Conservation (phyloP, 1,140 invertebrate species). For the Sipha flava region DNA sequence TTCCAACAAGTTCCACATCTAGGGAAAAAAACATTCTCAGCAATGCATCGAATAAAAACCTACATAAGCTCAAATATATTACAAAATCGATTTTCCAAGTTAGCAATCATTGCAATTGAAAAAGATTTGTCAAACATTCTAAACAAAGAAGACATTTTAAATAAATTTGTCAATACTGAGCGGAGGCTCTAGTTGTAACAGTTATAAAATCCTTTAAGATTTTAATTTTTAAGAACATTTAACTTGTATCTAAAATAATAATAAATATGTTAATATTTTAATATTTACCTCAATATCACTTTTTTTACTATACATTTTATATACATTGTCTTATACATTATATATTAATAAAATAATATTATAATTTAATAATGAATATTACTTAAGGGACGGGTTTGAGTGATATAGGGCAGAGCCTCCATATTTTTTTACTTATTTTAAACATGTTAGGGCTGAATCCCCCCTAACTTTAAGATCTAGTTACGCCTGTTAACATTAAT, state of each 20-base stretch:
- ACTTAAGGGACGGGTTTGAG: not conserved
- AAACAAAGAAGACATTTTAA: not conserved
- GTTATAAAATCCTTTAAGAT: not conserved
- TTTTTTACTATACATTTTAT: not conserved
- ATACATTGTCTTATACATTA: not conserved
- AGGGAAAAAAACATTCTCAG: not conserved
- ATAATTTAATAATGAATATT: not conserved
- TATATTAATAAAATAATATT: not conserved
- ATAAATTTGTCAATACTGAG: not conserved
- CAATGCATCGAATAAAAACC: not conserved
- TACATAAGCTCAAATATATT: not conserved
- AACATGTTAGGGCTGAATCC: not conserved
- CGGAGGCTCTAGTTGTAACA: not conserved
- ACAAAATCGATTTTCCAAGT: not conserved
- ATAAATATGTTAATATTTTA: not conserved
- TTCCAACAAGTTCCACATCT: not conserved
- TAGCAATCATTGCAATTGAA: not conserved
- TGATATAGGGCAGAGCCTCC: not conserved
- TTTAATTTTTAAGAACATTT: not conserved
- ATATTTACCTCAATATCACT: not conserved
- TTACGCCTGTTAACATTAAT: not conserved
- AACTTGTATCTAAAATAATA: not conserved
- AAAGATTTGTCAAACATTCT: not conserved
- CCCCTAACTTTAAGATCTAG: not conserved
- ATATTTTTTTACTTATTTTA: not conserved